Conservation (phyloP, 1,140 invertebrate genomes). For the Ostrea denselamellosa region DNA sequence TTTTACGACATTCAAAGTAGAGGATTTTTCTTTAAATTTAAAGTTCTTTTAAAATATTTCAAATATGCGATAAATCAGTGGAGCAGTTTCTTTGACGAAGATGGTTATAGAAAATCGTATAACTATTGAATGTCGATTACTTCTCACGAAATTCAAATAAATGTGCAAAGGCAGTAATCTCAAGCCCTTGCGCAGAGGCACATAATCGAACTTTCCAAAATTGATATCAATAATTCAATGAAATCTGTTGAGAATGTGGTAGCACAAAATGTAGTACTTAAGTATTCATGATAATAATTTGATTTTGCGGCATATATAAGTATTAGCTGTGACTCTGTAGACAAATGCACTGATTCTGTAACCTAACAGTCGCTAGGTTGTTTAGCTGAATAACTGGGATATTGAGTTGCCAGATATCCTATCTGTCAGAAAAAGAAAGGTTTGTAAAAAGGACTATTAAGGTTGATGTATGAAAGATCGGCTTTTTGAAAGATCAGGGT, state of each 20-base stretch:
- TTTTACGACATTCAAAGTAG: no score
- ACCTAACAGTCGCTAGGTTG: no score
- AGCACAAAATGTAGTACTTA: background rate
- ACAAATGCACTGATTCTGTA: no score
- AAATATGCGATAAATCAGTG: background rate
- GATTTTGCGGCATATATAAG: background rate
- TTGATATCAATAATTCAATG: background rate
- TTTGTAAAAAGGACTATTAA: background rate
- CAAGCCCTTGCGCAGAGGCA: background rate
- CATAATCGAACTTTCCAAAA: background rate
- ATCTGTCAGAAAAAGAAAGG: background rate
- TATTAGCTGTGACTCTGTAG: background rate
- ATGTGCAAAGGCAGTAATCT: background rate
- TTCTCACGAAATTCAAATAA: background rate
- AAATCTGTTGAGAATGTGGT: background rate
- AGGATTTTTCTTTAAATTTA: no score
- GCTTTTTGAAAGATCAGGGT: background rate
- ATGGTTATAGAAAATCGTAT: background rate
- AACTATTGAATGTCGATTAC: background rate
- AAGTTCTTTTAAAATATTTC: background rate
- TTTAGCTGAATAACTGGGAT: no score
- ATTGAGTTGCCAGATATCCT: background rate
- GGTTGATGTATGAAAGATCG: background rate
- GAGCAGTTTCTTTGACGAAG: background rate
- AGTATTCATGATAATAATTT: background rate